Percentiles rank a stretch among this genome's conserved stretches.
Conservation (phyloP, 2,113 vertebrate genomes). For the Sminthopsis crassicaudata region DNA sequence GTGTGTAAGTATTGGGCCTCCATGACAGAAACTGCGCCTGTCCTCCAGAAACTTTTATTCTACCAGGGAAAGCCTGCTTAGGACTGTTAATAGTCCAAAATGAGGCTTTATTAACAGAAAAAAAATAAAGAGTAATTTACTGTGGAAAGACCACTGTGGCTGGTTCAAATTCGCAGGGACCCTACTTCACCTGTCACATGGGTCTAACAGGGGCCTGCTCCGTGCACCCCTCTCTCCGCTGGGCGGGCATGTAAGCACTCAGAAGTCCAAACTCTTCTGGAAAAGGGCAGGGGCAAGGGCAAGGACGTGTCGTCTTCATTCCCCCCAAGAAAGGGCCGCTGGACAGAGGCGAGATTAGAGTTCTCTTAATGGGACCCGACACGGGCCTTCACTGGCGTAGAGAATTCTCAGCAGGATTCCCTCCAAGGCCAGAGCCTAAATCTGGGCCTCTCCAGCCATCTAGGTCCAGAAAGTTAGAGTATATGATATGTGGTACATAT, state of each 20-base stretch:
- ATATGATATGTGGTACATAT: no score
- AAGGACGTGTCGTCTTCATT: neutral
- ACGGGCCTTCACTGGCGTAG: neutral
- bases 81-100: neutral
- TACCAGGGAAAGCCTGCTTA: neutral
- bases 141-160: neutral
- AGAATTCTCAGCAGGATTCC: neutral
- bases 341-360: neutral
- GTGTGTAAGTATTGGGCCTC: neutral
- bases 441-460: no score
- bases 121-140: neutral
- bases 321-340: no score
- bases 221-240: no score
- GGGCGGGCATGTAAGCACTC: neutral
- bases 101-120: neutral
- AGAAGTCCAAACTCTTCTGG: neutral
- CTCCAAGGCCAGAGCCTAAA: neutral
- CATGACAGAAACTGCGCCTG: neutral
- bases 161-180: neutral
- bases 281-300: neutral
- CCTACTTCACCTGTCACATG: neutral
- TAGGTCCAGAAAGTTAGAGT: no score
- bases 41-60: neutral
- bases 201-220: no score
- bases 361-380: neutral